A percentile compares a stretch with the other conserved stretches of the same genome.
phyloP scores from a whole-genome alignment of 2,113 vertebrate genomes.

The Spermophilus dauricus region DNA sequence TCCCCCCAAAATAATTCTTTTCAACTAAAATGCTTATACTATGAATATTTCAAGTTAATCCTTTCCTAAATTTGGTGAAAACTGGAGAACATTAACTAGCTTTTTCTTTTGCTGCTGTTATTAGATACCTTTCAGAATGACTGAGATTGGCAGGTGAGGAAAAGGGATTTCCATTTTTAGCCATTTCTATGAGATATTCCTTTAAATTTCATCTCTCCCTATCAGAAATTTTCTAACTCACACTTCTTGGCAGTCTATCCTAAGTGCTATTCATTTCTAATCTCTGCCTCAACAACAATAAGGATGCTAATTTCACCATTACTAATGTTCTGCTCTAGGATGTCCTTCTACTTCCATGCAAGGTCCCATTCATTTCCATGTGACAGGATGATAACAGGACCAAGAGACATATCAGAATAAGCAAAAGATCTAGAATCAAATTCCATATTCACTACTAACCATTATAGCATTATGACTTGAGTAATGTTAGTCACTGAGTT shows the following conservation, averaged over 20 bases:
- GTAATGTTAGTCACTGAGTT: neutral
- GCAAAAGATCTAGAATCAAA: slow-evolving; percentile 42
- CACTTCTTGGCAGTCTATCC: neutral
- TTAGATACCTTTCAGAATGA: neutral
- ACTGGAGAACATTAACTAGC: neutral
- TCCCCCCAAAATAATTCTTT: neutral
- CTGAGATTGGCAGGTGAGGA: neutral
- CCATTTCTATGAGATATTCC: neutral
- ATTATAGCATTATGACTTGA: neutral
- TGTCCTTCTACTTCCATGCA: neutral
- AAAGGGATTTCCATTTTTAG: neutral
- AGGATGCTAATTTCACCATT: neutral
- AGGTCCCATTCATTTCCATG: neutral
- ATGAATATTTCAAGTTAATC: slow-evolving; percentile 20
- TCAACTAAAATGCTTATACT: neutral
- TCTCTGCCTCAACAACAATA: neutral
- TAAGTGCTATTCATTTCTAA: slow-evolving; percentile 9
- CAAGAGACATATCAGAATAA: neutral
- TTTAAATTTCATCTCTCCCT: slow-evolving; percentile 30
- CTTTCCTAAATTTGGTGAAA: slow-evolving; percentile 27
- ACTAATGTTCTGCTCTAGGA: neutral
- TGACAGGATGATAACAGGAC: neutral
- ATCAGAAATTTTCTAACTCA: neutral
- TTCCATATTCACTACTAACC: slow-evolving; percentile 19
- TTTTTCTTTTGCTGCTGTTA: slow-evolving; percentile 11